phyloP scores from a whole-genome alignment of 2,113 vertebrate genomes.

The Pygoscelis antarcticus region DNA sequence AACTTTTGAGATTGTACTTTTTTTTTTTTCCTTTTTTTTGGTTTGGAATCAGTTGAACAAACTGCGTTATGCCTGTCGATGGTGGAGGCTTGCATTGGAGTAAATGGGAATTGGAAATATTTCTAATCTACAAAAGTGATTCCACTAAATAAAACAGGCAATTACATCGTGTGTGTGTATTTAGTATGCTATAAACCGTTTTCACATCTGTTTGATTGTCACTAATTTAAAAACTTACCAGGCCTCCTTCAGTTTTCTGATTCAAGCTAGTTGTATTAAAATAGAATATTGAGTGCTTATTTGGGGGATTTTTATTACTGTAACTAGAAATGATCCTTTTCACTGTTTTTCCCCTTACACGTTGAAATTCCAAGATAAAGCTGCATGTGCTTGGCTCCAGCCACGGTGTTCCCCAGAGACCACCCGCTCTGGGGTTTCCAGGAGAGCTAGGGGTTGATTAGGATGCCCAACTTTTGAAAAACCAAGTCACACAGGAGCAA shows the following conservation, averaged over 20 bases:
- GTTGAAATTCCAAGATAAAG: not conserved
- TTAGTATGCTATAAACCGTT: not conserved
- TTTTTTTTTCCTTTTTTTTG: conserved; percentile 42
- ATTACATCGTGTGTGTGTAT: conserved; percentile 74
- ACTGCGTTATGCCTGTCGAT: conserved; percentile 83
- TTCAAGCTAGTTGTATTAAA: not conserved
- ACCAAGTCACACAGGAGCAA: not conserved
- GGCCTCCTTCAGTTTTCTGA: not conserved
- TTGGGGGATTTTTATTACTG: too few relatives aligned
- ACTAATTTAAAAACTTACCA: not conserved
- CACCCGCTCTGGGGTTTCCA: not conserved
- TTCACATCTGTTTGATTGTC: not conserved
- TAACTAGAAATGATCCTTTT: not conserved
- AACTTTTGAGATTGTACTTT: conserved; percentile 79
- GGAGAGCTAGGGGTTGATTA: not conserved
- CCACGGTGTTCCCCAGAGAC: not conserved
- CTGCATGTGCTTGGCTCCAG: not conserved
- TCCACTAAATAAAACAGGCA: conserved; percentile 92
- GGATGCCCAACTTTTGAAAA: not conserved
- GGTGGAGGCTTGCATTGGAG: conserved; percentile 77
- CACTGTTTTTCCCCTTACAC: not conserved
- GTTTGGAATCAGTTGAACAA: conserved; percentile 78
- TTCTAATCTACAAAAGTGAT: conserved; percentile 86
- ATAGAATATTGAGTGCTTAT: not conserved
- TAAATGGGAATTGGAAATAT: conserved; percentile 74